phyloP scores from a whole-genome alignment of 2,888 invertebrate genomes.

The Napeogenes inachia region DNA sequence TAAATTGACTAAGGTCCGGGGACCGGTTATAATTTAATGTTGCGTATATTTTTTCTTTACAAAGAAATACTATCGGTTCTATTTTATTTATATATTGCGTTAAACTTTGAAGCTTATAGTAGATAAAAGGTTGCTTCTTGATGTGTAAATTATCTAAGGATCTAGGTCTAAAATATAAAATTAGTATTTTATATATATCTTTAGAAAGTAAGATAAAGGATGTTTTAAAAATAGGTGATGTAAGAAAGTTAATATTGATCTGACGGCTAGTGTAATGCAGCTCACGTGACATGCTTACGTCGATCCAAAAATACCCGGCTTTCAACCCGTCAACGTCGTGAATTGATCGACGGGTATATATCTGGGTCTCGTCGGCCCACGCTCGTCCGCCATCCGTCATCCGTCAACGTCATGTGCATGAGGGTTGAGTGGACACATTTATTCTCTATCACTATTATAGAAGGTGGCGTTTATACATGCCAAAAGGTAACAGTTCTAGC shows the following conservation, averaged over 20 bases:
- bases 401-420: slow-evolving; percentile 55
- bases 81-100: too few relatives aligned
- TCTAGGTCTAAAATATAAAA: too few relatives aligned
- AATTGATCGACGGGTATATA: slow-evolving; percentile 63
- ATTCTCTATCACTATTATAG: not conserved
- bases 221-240: too few relatives aligned
- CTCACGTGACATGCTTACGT: not conserved
- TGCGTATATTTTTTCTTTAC: too few relatives aligned
- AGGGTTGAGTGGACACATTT: slow-evolving; percentile 13
- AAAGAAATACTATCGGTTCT: too few relatives aligned
- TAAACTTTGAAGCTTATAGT: too few relatives aligned
- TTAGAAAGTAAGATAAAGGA: too few relatives aligned
- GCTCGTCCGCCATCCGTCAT: slow-evolving; percentile 47
- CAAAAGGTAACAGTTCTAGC: not conserved
- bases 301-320: slow-evolving; percentile 25
- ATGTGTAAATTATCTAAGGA: too few relatives aligned
- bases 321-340: slow-evolving; percentile 59
- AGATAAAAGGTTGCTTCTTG: too few relatives aligned
- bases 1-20: too few relatives aligned
- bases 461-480: not conserved
- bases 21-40: too few relatives aligned
- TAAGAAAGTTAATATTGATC: slow-evolving; percentile 4
- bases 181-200: too few relatives aligned
- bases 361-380: slow-evolving; percentile 47
- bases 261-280: not conserved